Conservation (phyloP, 2,888 invertebrate species). For the Cantharis rustica region DNA sequence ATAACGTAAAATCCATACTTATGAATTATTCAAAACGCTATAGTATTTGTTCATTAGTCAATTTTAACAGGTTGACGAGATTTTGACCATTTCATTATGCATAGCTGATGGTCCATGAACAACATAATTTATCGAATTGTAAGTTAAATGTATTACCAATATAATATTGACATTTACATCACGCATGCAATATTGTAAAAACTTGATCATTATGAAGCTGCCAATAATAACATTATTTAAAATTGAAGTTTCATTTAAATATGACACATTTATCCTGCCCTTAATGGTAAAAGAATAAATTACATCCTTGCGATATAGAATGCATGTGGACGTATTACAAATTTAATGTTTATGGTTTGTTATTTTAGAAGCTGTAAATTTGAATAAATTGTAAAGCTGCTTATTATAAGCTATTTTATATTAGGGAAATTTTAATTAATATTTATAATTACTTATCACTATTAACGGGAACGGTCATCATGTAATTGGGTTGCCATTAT, state of each 20-base stretch:
- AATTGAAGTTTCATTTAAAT: background rate
- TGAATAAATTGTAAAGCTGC: background rate
- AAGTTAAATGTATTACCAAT: conserved; percentile 16
- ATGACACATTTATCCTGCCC: background rate
- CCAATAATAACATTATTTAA: background rate
- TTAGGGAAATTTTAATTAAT: no score
- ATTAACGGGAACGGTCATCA: no score
- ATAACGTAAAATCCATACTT: conserved; percentile 18
- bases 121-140: conserved; percentile 6
- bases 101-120: conserved; percentile 15
- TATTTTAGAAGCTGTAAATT: background rate
- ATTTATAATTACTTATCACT: no score
- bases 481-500: no score
- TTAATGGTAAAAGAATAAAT: background rate
- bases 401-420: background rate
- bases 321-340: background rate
- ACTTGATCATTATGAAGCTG: background rate
- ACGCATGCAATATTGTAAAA: background rate
- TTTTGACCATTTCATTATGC: conserved; percentile 4
- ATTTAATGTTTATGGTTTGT: background rate
- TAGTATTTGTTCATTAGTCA: conserved; percentile 17
- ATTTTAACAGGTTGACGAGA: conserved; percentile 23
- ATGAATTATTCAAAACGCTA: conserved; percentile 18
- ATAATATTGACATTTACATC: background rate
- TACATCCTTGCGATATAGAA: background rate